Conservation (phyloP, 2,113 vertebrate genomes). For the Peromyscus polionotus region DNA sequence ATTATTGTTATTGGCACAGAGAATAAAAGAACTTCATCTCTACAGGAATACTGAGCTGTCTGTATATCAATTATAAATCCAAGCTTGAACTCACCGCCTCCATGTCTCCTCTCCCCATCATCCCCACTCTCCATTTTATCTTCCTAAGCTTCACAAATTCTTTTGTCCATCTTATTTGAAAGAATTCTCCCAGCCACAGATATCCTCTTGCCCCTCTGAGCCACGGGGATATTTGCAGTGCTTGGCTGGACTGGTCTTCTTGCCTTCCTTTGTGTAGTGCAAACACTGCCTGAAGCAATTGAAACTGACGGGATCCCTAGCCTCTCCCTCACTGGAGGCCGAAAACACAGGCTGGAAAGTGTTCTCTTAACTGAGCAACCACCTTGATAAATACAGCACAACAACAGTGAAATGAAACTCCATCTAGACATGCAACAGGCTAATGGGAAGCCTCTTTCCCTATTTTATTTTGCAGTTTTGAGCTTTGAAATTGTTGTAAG, state of each 20-base stretch:
- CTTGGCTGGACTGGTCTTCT: neutral
- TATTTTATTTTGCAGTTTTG: constrained; percentile 20
- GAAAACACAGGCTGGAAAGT: constrained; percentile 14
- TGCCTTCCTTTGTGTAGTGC: constrained; percentile 30
- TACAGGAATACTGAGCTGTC: neutral
- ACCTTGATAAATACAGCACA: neutral
- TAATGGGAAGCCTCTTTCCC: constrained; percentile 21
- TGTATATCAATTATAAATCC: constrained; percentile 26
- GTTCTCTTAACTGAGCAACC: neutral
- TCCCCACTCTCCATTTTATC: neutral
- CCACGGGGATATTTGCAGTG: constrained; percentile 54
- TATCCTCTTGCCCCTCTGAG: neutral
- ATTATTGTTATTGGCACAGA: constrained; percentile 34
- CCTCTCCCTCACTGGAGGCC: constrained; percentile 7
- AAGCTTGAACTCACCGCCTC: neutral
- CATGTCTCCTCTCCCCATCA: neutral
- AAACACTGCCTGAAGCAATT: constrained; percentile 1
- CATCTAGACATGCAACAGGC: neutral
- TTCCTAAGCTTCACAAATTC: neutral
- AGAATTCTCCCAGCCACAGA: neutral
- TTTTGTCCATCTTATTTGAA: constrained; percentile 13
- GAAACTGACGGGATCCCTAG: neutral
- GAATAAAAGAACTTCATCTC: neutral
- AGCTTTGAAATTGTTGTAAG: constrained; percentile 34
- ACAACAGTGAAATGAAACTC: neutral